These are phyloP conservation scores for Ptychadena robeensis DNA, from an alignment of 2,797 vertebrate species.

Conservation along the genomic window DNA sequence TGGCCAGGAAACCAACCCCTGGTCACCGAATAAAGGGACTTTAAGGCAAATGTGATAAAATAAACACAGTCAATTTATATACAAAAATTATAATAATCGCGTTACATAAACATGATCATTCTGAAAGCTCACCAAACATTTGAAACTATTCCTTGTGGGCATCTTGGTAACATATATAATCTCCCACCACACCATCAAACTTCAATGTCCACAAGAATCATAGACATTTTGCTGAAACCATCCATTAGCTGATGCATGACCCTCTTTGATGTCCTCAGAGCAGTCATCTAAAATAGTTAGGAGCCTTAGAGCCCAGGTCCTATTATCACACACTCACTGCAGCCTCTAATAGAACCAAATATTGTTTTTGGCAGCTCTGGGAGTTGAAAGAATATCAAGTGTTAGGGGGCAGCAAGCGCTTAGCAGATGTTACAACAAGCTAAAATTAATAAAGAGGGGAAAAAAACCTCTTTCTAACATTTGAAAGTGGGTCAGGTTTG, in stretches of 20 bases:
- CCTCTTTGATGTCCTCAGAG: conserved; percentile 56
- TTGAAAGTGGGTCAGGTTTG: conserved; percentile 70
- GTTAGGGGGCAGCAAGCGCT: conserved; percentile 75
- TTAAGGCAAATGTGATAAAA: too few species aligned
- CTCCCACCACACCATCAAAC: neutral
- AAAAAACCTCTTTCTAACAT: conserved; percentile 67
- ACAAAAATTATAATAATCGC: too few species aligned
- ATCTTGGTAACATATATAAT: conserved; percentile 6
- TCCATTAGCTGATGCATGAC: conserved; percentile 48
- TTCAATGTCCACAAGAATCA: conserved; percentile 13
- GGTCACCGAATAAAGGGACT: too few species aligned
- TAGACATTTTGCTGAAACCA: conserved; percentile 50
- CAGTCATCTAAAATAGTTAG: conserved; percentile 59
- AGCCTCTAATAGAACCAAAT: conserved; percentile 74
- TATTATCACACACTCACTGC: conserved; percentile 68
- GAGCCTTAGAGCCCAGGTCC: conserved; percentile 63
- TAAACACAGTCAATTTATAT: too few species aligned
- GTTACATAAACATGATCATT: too few species aligned
- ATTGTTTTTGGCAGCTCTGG: conserved; percentile 78
- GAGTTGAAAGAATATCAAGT: conserved; percentile 72
- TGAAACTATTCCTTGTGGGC: neutral
- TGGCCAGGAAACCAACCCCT: too few species aligned
- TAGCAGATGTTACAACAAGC: conserved; percentile 82
- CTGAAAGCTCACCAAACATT: neutral
- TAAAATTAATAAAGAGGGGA: conserved; percentile 65